Evolutionary conservation across 1,140 invertebrate species (phyloP).

Genomic region (Hylaeus anthracinus): DNA sequence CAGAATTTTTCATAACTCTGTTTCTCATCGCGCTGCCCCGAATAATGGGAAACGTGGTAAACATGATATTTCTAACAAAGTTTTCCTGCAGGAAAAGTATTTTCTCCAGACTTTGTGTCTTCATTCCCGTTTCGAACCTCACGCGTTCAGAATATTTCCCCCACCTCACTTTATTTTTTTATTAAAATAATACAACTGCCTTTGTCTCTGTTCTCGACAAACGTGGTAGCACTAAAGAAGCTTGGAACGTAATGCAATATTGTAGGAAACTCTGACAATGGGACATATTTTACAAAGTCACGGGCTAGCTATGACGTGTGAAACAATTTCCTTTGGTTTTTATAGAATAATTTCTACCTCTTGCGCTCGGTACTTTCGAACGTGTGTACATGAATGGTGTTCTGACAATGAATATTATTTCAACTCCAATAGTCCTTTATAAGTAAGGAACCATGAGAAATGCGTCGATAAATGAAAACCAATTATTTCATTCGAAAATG

Average conservation of each 20-base stretch:
- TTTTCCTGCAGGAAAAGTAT: not conserved
- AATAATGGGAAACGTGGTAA: not conserved
- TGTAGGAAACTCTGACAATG: not conserved
- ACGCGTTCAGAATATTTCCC: not conserved
- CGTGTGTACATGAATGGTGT: not conserved
- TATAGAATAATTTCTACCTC: not conserved
- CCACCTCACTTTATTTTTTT: not conserved
- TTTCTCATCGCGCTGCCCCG: not conserved
- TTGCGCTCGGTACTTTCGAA: not conserved
- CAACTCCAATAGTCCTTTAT: not conserved
- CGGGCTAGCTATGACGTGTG: not conserved
- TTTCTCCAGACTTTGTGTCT: not conserved
- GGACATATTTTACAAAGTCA: not conserved
- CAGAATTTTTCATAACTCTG: not conserved
- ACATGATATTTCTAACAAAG: not conserved
- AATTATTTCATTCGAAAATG: no score
- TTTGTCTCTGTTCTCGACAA: not conserved
- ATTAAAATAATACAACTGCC: not conserved
- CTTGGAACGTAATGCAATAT: not conserved
- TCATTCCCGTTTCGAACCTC: not conserved
- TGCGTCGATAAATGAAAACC: no score
- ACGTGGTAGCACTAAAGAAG: not conserved
- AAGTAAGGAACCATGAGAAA: no score
- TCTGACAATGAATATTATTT: not conserved
- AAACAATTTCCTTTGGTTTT: not conserved